Evolutionary conservation across 2,888 invertebrate species (phyloP), one percentile per base, ranked within the genome.

Genomic region (Amorpha juglandis): DNA sequence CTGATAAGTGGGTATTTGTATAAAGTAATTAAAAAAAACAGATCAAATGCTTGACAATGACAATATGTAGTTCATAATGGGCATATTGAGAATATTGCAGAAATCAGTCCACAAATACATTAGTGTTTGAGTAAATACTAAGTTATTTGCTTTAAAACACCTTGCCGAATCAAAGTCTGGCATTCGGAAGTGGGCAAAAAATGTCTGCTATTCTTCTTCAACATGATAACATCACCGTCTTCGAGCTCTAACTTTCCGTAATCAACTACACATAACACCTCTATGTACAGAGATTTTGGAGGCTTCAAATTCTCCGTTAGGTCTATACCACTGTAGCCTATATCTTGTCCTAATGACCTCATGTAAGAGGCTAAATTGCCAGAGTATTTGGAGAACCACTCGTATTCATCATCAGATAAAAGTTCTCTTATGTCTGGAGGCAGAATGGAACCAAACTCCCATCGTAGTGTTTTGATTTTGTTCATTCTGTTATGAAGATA

Each of bases 161-260:
- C 98, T 89, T 98, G 98, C 65, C 98, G 94, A 70, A 99, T 97
- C 12, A 99, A 94, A 58, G 97, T 96, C 87, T 99, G 98, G 83
- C 98, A 98, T 82, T 98, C 97, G 0, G 96, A 95, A 69, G 98
- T 95, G 2, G 98, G 97, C 68, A 99, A 91, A 81, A 97, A 97
- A 89, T 99, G 98, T 88, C 98, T 96, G 72, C 97, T 98, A 82
- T 98, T 97, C 86, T 97, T 98, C 86, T 97, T 98, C 21, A 99
- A 92, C 72, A 96, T 94, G 27, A 99, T 95, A 6, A 97, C 95
- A 80, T 97, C 97, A n/a, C 99, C 99, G 91, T 98, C 98, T 77
- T 98, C 98, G 11, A 99, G 94, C 88, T 99, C 99, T 77, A 98
- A 95, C 84, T 97, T 98, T 0, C 99, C 99, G 89, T 98, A 98